Conservation (phyloP, 2,888 invertebrate genomes). For the Coenonympha arcania region DNA sequence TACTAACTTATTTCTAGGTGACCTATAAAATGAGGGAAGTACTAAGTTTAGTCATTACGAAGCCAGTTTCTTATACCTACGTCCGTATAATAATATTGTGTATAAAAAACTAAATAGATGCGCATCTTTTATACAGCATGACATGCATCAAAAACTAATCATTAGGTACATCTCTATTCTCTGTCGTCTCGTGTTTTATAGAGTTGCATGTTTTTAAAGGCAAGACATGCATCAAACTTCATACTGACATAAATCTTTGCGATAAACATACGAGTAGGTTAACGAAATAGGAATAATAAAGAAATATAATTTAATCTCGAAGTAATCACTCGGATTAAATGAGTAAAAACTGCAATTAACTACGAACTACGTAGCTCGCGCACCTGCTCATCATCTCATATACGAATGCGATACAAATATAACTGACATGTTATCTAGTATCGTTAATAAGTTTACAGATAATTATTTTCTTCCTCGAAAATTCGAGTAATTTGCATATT, state of each 20-base stretch:
- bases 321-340: slow-evolving; percentile 3
- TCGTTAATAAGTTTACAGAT: too few species aligned
- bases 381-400: slow-evolving; percentile 6
- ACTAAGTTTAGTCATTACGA: not conserved
- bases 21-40: not conserved
- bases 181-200: not conserved
- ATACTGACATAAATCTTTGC: not conserved
- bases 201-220: not conserved
- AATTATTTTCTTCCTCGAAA: too few species aligned
- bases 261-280: not conserved
- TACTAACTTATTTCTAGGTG: not conserved
- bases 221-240: not conserved
- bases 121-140: too few species aligned
- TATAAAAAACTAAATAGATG: too few species aligned
- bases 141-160: not conserved
- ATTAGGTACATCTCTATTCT: not conserved
- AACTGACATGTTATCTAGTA: too few species aligned
- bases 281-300: not conserved
- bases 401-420: too few species aligned
- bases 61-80: not conserved
- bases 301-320: not conserved
- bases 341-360: slow-evolving; percentile 2
- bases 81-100: too few species aligned
- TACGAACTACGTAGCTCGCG: not conserved
- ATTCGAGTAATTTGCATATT: too few species aligned